Base-by-base conservation (phyloP, 2,797 vertebrate genomes). In the Lophotriccus pileatus region DNA sequence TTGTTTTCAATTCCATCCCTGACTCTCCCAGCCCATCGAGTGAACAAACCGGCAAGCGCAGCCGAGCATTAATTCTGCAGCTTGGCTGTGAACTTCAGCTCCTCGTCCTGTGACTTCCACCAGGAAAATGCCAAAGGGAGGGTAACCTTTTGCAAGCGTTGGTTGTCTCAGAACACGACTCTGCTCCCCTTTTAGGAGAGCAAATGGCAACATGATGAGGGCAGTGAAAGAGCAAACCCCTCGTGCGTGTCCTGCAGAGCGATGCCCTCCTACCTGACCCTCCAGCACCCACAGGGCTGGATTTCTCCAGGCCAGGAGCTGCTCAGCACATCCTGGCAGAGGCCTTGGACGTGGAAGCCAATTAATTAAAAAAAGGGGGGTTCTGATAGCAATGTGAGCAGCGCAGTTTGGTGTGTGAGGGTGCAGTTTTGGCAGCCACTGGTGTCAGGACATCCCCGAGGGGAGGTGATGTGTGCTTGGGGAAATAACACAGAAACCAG, bases 391-490 rank as follows among this genome's bases (percentile, higher is more conserved):
- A 21, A 2, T 4, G 4, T 1, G 2, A 59, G 63, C 6, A 28
- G 19, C 3, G 32, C 2, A 16, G 55, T 47, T 62, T 52, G 66
- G 55, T 14, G 44, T 1, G 5, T 10, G 44, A 14, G 39, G 49
- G 20, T 25, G 32, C 19, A 4, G 28, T 21, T 8, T 9, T 13
- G 14, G 53, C 62, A 36, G 59, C 52, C 10, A 4, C 30, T 4
- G 5, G 28, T 32, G 14, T 12, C 37, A 37, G 41, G 28, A 23
- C n/a, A 2, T 18, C 1, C 0, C 30, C 0, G 5, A 7, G n/a
- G 53, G 49, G 1, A n/a, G 23, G 11, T 6, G 58, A 28, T 60
- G 27, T 60, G 39, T 63, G 28, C 21, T 49, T 4, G 8, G 64
- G 58, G 52, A 34, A 59, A 14, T 19, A 52, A 18, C 30, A 8